A percentile compares a stretch with the other conserved stretches of the same genome.
Evolutionary conservation across 2,113 vertebrate species (phyloP).

Genomic region (Psilopogon haemacephalus): DNA sequence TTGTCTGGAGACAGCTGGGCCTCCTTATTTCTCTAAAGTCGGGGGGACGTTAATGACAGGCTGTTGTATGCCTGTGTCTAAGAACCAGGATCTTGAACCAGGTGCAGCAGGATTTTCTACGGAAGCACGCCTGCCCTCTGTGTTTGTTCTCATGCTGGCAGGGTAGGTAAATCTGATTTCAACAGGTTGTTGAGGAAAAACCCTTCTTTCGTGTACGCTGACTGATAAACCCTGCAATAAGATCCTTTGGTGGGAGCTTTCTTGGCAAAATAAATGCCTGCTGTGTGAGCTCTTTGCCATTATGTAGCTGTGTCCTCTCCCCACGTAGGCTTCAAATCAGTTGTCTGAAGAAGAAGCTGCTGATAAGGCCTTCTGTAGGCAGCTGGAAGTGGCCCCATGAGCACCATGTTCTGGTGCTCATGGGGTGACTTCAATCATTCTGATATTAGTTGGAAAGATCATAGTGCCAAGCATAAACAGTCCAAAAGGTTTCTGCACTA

Average conservation of each 20-base stretch:
- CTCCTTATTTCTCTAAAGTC: neutral
- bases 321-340: neutral
- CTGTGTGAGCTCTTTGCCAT: neutral
- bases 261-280: neutral
- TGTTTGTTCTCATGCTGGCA: neutral
- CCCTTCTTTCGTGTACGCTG: accelerated
- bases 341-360: no score
- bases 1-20: neutral
- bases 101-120: neutral
- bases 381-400: no score
- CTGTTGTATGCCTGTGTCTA: neutral
- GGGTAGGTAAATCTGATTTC: neutral
- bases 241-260: neutral
- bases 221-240: accelerated
- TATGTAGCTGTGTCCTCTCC: accelerated
- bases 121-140: neutral
- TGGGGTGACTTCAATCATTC: no score
- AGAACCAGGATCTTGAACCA: neutral
- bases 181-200: neutral
- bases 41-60: accelerated
- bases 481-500: no score
- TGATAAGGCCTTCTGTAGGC: no score
- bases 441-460: no score
- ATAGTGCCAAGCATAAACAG: no score
- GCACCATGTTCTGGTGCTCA: no score